Percentiles rank a stretch among this genome's conserved stretches.
phyloP scores from a whole-genome alignment of 2,113 vertebrate species.

The Cricetomys ansorgei region DNA sequence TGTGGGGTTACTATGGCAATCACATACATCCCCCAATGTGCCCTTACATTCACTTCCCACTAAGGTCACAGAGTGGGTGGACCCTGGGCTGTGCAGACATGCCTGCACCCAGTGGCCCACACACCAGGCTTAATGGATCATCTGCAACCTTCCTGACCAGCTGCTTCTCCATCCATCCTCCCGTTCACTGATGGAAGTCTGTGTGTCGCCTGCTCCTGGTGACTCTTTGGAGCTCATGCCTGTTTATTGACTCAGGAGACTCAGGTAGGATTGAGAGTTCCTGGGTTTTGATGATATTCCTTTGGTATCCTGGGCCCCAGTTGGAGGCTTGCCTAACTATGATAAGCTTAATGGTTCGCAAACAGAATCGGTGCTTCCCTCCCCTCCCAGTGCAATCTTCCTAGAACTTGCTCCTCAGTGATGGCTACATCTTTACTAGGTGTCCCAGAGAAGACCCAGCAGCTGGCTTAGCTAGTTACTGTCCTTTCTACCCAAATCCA shows the following conservation, averaged over 20 bases:
- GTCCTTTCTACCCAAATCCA: neutral
- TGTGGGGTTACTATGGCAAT: neutral
- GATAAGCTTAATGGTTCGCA: neutral
- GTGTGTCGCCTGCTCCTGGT: neutral
- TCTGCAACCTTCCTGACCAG: neutral
- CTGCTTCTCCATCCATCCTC: neutral
- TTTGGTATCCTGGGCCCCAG: too few species aligned
- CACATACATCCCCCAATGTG: neutral
- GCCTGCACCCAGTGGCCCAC: neutral
- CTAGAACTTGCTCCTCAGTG: neutral
- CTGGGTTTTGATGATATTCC: neutral
- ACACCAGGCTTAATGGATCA: neutral
- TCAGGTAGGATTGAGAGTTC: accelerated
- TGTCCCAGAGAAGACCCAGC: neutral
- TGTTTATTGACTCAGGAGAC: accelerated
- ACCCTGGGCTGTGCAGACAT: neutral
- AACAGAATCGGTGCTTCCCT: neutral
- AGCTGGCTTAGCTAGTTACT: neutral
- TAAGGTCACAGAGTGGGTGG: neutral
- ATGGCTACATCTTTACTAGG: neutral
- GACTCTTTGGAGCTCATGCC: neutral
- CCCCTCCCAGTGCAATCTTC: too few species aligned
- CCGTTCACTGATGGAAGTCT: neutral
- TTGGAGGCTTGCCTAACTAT: accelerated
- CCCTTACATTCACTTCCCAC: neutral